Evolutionary conservation across 2,797 vertebrate species (phyloP).

Genomic region (Lacerta bilineata): DNA sequence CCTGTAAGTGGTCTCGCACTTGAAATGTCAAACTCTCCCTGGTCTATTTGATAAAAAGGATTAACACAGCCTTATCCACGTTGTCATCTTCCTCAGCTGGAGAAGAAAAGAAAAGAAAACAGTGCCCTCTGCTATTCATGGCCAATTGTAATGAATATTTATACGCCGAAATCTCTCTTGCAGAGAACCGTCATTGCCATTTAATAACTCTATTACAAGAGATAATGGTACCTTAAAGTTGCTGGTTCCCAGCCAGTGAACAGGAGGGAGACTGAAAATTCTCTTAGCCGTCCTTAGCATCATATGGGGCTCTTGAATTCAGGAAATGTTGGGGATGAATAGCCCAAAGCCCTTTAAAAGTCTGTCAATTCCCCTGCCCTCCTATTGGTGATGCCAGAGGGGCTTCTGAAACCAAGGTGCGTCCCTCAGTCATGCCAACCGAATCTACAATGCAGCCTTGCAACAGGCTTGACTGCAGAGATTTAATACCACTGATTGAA

Average conservation of each 20-base stretch:
- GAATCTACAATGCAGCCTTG: neutral
- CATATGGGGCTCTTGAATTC: neutral
- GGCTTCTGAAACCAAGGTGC: neutral
- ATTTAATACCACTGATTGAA: neutral
- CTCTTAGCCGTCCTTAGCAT: neutral
- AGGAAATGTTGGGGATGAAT: neutral
- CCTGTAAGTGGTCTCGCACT: neutral
- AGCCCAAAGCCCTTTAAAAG: accelerated
- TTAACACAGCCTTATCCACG: constrained; percentile 46
- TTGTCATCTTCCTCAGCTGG: constrained; percentile 52
- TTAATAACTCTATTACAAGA: constrained; percentile 43
- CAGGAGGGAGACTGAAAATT: constrained; percentile 34
- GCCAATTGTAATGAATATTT: constrained; percentile 52
- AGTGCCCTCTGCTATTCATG: constrained; percentile 53
- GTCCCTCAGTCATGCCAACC: neutral
- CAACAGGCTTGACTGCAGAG: neutral
- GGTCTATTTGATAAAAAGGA: constrained; percentile 58
- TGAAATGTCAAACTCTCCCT: constrained; percentile 25
- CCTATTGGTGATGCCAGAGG: neutral
- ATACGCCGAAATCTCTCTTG: constrained; percentile 50
- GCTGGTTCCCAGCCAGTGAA: constrained; percentile 39
- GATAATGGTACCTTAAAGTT: constrained; percentile 28
- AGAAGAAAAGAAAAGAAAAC: constrained; percentile 11
- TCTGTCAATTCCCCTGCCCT: neutral
- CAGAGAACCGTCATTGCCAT: constrained; percentile 66